Percentiles rank a stretch among this genome's conserved stretches.
Conservation (phyloP, 1,140 invertebrate species). For the Radopholus similis region DNA sequence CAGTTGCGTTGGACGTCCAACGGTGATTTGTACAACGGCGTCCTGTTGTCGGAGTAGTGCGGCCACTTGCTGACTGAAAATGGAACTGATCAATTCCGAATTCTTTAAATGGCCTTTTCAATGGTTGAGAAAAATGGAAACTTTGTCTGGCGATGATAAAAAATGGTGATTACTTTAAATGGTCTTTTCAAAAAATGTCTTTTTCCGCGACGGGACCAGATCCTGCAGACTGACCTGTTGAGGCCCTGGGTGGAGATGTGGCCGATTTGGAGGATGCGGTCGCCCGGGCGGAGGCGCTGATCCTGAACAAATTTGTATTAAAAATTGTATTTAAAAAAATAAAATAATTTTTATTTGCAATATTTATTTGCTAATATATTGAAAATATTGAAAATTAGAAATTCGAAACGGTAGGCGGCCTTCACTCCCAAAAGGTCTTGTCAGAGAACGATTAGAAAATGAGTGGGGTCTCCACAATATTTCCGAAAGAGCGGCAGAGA, state of each 20-base stretch:
- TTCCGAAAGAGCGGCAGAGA: too few relatives aligned
- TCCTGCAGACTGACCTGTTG: conserved; percentile 62
- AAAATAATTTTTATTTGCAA: too few relatives aligned
- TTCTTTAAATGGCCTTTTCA: background rate
- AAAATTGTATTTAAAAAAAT: too few relatives aligned
- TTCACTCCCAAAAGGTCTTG: too few relatives aligned
- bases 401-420: too few relatives aligned
- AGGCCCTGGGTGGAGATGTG: conserved; percentile 84
- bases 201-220: background rate
- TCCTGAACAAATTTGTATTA: too few relatives aligned
- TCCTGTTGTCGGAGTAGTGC: conserved; percentile 70
- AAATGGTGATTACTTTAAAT: background rate
- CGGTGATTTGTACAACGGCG: conserved; percentile 69
- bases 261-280: conserved; percentile 88
- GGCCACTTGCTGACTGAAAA: conserved; percentile 77
- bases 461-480: too few relatives aligned
- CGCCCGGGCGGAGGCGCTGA: conserved; percentile 79
- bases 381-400: background rate
- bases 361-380: conserved; percentile 15
- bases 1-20: conserved; percentile 68
- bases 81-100: background rate
- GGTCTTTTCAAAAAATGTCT: background rate
- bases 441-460: too few relatives aligned
- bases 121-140: background rate
- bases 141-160: background rate